Evolutionary conservation across 2,113 vertebrate genomes (phyloP).

Genomic region (Colistium nudipinnis): DNA sequence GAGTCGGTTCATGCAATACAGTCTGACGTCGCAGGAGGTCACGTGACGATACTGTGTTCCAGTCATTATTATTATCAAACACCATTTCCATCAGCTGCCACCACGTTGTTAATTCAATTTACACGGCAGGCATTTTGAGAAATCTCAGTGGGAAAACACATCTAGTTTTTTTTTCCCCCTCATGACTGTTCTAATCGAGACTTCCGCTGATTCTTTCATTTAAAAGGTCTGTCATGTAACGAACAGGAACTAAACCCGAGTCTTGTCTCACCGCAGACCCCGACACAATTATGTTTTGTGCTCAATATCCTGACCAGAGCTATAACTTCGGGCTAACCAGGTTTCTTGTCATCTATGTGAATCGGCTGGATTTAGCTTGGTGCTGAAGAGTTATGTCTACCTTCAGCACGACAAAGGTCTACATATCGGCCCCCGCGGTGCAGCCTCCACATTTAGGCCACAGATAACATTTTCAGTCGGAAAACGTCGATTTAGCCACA

Average conservation of each 20-base stretch:
- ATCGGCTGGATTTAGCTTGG: too few species aligned
- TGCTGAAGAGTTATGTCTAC: too few species aligned
- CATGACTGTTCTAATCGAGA: too few species aligned
- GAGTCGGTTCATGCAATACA: neutral
- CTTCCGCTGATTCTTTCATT: too few species aligned
- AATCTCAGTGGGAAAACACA: neutral
- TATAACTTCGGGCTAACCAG: too few species aligned
- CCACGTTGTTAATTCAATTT: neutral
- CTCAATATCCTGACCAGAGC: neutral
- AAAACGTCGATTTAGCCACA: neutral
- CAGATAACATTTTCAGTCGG: neutral
- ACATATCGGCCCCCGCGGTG: neutral
- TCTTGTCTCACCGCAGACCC: too few species aligned
- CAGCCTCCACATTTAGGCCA: slow-evolving; percentile 26
- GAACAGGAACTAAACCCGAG: too few species aligned
- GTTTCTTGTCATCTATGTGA: too few species aligned
- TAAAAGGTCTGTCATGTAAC: too few species aligned
- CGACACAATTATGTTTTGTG: neutral
- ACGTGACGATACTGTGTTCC: slow-evolving; percentile 33
- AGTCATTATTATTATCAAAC: neutral
- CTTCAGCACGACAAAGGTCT: too few species aligned
- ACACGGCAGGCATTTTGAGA: neutral
- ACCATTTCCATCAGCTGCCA: neutral
- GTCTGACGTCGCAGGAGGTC: neutral
- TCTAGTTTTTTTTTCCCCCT: too few species aligned